phyloP scores from a whole-genome alignment of 2,888 invertebrate genomes.

The Cataglyphis albicans region DNA sequence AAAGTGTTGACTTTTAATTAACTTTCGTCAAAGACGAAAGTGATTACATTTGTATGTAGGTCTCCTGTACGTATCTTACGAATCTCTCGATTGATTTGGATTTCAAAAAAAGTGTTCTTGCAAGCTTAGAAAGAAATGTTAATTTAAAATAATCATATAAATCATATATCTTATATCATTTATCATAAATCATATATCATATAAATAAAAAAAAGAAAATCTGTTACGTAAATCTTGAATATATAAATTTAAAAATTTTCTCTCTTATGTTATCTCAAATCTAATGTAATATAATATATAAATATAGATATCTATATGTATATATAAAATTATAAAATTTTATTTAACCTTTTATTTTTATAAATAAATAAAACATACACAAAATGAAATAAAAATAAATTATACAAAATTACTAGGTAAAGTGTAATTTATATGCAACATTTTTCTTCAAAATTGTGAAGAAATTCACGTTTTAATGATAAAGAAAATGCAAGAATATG shows the following conservation, averaged over 20 bases:
- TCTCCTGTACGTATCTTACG: neutral
- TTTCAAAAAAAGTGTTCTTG: neutral
- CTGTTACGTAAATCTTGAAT: neutral
- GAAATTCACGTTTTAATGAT: neutral
- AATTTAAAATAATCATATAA: neutral
- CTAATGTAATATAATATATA: neutral
- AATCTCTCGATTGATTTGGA: neutral
- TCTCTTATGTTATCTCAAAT: neutral
- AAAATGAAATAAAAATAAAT: slow-evolving; percentile 4
- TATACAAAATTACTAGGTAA: neutral
- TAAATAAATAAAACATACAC: neutral
- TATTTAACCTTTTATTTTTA: neutral
- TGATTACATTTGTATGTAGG: slow-evolving; percentile 15
- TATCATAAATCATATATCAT: neutral
- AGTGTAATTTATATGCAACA: neutral
- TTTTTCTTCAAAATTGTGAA: neutral
- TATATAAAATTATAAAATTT: neutral
- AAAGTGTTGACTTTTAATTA: slow-evolving; percentile 23
- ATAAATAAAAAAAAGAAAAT: too few species aligned
- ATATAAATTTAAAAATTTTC: neutral
- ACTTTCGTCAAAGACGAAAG: slow-evolving; percentile 48
- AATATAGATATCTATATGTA: neutral
- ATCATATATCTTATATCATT: too few species aligned
- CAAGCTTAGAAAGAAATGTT: neutral
- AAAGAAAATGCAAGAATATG: neutral